These are phyloP conservation scores for Macrobrachium nipponense DNA, from an alignment of 1,140 invertebrate genomes.

Conservation along the genomic window DNA sequence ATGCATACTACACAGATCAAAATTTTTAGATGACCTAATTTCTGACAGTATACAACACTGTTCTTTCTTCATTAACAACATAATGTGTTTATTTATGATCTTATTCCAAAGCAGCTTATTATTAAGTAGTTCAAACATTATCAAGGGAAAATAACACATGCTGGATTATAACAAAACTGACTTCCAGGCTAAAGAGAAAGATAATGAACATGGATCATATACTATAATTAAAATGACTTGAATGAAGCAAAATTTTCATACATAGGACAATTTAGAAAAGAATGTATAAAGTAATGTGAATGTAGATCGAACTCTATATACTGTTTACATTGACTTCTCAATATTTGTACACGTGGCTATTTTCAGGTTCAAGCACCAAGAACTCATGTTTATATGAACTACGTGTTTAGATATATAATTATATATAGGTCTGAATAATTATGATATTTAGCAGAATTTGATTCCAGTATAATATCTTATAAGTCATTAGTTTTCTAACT, in stretches of 20 bases:
- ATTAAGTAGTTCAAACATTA: too few species aligned
- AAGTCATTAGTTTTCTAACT: slow-evolving; percentile 37
- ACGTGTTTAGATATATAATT: too few species aligned
- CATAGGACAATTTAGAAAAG: slow-evolving; percentile 39
- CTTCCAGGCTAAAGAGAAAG: neutral
- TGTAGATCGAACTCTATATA: slow-evolving; percentile 5
- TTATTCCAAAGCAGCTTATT: too few species aligned
- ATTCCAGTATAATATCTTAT: slow-evolving; percentile 38
- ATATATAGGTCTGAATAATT: neutral
- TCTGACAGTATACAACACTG: too few species aligned
- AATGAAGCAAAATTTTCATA: neutral
- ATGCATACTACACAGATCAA: too few species aligned
- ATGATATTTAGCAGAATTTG: slow-evolving; percentile 35
- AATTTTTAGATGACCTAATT: too few species aligned
- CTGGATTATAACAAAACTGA: too few species aligned
- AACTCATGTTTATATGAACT: neutral
- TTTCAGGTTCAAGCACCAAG: slow-evolving; percentile 23
- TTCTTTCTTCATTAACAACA: too few species aligned
- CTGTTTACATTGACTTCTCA: slow-evolving; percentile 14
- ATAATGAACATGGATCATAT: neutral
- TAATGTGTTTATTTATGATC: too few species aligned
- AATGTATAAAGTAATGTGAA: slow-evolving; percentile 28
- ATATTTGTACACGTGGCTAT: slow-evolving; percentile 38
- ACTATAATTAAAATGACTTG: neutral
- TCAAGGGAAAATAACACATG: too few species aligned